These are phyloP conservation scores for Drosophila aff. DNA, from an alignment of 1,140 invertebrate species.

Conservation along the genomic window DNA sequence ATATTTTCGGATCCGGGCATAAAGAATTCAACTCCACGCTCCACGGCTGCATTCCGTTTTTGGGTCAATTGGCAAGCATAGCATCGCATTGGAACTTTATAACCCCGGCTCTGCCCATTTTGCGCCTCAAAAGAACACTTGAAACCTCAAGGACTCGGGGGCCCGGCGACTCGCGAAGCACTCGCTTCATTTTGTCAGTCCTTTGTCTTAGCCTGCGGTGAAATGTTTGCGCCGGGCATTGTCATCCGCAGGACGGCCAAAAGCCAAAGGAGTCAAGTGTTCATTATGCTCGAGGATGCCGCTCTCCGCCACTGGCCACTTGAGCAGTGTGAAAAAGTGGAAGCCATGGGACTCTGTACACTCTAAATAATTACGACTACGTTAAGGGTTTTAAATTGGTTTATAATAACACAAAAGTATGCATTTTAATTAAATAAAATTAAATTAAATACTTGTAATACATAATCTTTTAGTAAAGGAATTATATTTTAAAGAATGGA, in stretches of 20 bases:
- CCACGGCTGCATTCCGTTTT: slow-evolving; percentile 47
- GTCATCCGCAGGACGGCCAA: slow-evolving; percentile 57
- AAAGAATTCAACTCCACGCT: slow-evolving; percentile 44
- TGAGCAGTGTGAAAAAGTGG: slow-evolving; percentile 66
- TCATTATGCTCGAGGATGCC: slow-evolving; percentile 65
- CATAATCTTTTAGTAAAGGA: not conserved
- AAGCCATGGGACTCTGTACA: slow-evolving; percentile 31
- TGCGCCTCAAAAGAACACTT: slow-evolving; percentile 43
- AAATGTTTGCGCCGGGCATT: slow-evolving; percentile 54
- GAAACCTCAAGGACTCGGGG: slow-evolving; percentile 45
- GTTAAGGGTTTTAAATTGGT: not conserved
- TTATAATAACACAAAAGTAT: not conserved
- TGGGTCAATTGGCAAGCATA: slow-evolving; percentile 52
- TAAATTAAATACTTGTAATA: not conserved
- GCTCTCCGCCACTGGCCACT: slow-evolving; percentile 48
- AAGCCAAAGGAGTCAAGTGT: slow-evolving; percentile 75
- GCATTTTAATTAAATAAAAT: not conserved
- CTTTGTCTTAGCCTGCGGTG: slow-evolving; percentile 61
- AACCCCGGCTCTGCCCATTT: slow-evolving; percentile 33
- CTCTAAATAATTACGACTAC: not conserved
- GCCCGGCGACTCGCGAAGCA: slow-evolving; percentile 28
- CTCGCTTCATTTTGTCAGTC: slow-evolving; percentile 60
- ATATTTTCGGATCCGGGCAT: slow-evolving; percentile 32
- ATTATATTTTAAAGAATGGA: not conserved
- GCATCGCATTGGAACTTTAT: slow-evolving; percentile 38